Evolutionary conservation across 1,140 invertebrate genomes (phyloP), one percentile per base, ranked within the genome.

Genomic region (Streblospio benedicti): DNA sequence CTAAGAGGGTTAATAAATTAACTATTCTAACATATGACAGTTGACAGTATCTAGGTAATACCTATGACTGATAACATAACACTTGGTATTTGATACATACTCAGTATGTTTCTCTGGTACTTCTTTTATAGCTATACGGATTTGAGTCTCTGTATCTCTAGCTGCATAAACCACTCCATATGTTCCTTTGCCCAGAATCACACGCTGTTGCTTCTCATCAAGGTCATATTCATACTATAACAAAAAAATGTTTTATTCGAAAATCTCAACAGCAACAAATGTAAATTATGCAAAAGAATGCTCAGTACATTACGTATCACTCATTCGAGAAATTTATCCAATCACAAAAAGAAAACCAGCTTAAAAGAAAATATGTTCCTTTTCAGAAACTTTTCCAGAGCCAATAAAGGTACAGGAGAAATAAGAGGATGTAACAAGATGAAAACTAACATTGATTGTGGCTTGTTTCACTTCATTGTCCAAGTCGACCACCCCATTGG

Each of bases 131-230:
- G 96, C 96, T 67, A 99, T 96, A 59, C 90, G 82, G 1, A 93
- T 89, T 82, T 98, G 93, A 0, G 93, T 98, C 70, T 90, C 91
- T 31, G 92, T 81, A 80, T 98, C 94, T 14, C 92, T 77, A 1
- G 93, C 96, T 9, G 94, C 92, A 74, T 91, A 98, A 1, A 99
- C 95, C 0, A 88, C 83, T 1, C 96, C 96, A 77, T 95, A 99
- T 0, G 94, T 97, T 2, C 96, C 95, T 78, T 90, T 90, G 4
- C 96, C 96, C 9, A 99, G 82, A 9, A 97, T 79, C 31, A 93
- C 85, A 41, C 88, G 84, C 67, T 90, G 89, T 54, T 86, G 86
- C 71, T 87, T 86, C 68, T 97, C 93, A 79, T 97, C 93, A 23
- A 88, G 72, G 71, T 99, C 96, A 77, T 99, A 99, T 76, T 98